Evolutionary conservation across 1,140 invertebrate genomes (phyloP).

Genomic region (Drosophila fuyamai): DNA sequence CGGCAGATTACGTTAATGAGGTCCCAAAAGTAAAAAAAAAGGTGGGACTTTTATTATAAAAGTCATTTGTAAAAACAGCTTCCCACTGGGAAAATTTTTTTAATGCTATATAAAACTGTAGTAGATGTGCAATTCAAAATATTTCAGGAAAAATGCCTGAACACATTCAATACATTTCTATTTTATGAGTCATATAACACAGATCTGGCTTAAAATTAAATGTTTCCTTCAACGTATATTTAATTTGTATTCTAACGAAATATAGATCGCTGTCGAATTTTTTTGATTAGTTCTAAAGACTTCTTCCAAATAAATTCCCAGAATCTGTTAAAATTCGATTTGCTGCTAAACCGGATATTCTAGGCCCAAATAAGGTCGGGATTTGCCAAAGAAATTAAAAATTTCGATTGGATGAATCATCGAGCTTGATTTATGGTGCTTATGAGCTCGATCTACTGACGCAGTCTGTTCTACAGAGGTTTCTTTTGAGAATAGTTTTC

Average conservation of each 20-base stretch:
- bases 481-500: slow-evolving; percentile 11
- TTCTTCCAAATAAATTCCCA: slow-evolving; percentile 10
- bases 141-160: too few relatives aligned
- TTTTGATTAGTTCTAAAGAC: background rate
- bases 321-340: slow-evolving; percentile 8
- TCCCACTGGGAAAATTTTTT: background rate
- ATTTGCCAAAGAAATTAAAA: background rate
- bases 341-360: slow-evolving; percentile 12
- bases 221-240: too few relatives aligned
- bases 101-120: too few relatives aligned
- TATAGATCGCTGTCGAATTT: background rate
- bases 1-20: background rate
- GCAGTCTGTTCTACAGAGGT: slow-evolving; percentile 7
- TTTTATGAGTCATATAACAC: background rate
- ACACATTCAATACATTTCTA: background rate
- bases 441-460: slow-evolving; percentile 15
- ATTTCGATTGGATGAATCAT: slow-evolving; percentile 30
- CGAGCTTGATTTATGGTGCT: slow-evolving; percentile 19
- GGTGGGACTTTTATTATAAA: background rate
- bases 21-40: background rate
- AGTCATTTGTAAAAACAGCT: background rate
- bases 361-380: background rate
- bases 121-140: too few relatives aligned
- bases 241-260: too few relatives aligned
- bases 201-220: background rate